phyloP scores from a whole-genome alignment of 2,113 vertebrate genomes.

The Clarias batrachus region DNA sequence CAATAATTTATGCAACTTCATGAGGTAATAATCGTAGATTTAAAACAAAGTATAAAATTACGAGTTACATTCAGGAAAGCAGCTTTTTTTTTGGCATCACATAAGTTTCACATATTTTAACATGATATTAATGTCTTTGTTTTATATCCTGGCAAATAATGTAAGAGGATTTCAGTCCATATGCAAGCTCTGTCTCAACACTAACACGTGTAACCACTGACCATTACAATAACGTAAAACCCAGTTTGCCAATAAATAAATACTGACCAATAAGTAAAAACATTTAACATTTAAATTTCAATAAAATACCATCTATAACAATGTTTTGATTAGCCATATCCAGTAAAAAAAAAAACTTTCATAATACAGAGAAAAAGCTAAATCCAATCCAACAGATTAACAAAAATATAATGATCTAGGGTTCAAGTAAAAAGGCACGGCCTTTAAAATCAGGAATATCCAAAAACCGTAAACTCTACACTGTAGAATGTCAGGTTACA shows the following conservation, averaged over 20 bases:
- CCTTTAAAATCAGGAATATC: slow-evolving; percentile 4
- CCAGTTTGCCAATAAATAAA: not conserved
- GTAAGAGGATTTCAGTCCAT: not conserved
- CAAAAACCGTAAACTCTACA: slow-evolving; percentile 19
- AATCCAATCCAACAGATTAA: not conserved
- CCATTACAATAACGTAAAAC: not conserved
- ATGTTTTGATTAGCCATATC: not conserved
- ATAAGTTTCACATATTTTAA: not conserved
- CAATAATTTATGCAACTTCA: not conserved
- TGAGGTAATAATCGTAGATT: not conserved
- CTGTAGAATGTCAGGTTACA: slow-evolving; percentile 11
- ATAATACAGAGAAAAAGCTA: not conserved
- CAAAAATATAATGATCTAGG: not conserved
- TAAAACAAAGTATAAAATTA: not conserved
- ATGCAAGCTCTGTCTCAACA: not conserved
- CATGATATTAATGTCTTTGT: not conserved
- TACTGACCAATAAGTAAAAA: not conserved
- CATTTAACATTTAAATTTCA: not conserved
- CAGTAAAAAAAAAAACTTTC: not conserved
- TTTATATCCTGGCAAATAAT: not conserved
- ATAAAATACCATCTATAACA: not conserved
- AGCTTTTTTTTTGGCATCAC: not conserved
- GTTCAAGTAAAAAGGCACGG: not conserved
- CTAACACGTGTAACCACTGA: not conserved
- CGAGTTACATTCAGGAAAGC: not conserved